Evolutionary conservation across 2,113 vertebrate genomes (phyloP), one percentile per base, ranked within the genome.

Genomic region (Redunca redunca): DNA sequence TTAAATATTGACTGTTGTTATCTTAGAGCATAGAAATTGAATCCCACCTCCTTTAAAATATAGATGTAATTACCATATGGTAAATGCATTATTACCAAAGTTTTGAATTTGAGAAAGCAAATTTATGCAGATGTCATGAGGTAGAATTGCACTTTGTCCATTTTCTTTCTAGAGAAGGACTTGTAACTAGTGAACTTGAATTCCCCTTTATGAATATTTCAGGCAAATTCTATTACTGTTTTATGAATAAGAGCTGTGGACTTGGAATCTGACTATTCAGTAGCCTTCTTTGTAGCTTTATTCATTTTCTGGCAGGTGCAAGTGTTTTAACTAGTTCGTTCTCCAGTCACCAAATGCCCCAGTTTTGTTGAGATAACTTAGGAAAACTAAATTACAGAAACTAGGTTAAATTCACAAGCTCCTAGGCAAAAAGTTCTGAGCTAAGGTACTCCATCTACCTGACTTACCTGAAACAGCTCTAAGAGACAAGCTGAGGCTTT

Each of bases 331-430:
- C 52, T 50, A 60, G 23, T 52, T 92, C 91, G 46, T 90, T 80
- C 30, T 30, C n/a, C 10, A 92, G 78, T 87, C 80, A 91, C 64
- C 62, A 92, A 96, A 96, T 64, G 80, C 30, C 52, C n/a, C 28
- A 55, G 62, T 92, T 97, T 96, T 90, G 84, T 78, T 97, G 95
- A 53, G 36, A 40, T 48, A 95, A 97, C 64, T 90, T 91, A 96
- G 58, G 40, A 58, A 92, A 95, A 95, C 43, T 62, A 94, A 95
- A 83, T 87, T 91, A 60, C 17, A 96, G 90, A 94, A 97, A 90
- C 9, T 80, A 96, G 92, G 78, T 28, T 36, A 78, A 78, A 90
- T 96, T 94, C 64, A 94, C 25, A 97, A 89, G 62, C 13, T 83
- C 3, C 86, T 78, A 95, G 77, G 19, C 33, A 83, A 94, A 60